Conservation (phyloP, 2,797 vertebrate species). For the Notolabrus celidotus region DNA sequence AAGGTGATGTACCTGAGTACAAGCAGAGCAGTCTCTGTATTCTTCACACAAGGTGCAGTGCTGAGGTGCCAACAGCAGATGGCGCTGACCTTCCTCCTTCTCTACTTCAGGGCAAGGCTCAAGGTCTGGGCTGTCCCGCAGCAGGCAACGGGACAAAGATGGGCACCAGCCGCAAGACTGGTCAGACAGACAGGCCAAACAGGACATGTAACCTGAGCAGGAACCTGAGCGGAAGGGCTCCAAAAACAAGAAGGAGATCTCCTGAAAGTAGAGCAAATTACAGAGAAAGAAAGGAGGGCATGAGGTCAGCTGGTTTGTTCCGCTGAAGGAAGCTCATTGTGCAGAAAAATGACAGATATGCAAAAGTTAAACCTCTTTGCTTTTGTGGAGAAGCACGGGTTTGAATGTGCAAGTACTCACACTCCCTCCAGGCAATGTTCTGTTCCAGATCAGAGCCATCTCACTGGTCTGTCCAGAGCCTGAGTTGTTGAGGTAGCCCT, state of each 20-base stretch:
- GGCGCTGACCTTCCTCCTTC: conserved; percentile 77
- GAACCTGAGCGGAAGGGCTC: conserved; percentile 91
- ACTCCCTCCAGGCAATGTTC: conserved; percentile 90
- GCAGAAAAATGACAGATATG: conserved; percentile 9
- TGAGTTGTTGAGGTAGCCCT: conserved; percentile 92
- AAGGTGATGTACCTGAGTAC: conserved; percentile 86
- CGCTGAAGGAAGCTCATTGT: conserved; percentile 3
- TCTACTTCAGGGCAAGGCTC: conserved; percentile 77
- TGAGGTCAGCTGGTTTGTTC: not conserved
- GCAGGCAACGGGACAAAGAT: conserved; percentile 84
- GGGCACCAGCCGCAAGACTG: conserved; percentile 95
- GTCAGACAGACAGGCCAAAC: conserved; percentile 91
- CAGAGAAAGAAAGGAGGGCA: not conserved
- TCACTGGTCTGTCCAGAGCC: conserved; percentile 93
- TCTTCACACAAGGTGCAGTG: conserved; percentile 92
- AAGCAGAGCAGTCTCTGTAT: conserved; percentile 92
- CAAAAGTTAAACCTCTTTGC: not conserved
- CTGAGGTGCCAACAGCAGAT: conserved; percentile 88
- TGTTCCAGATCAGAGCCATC: conserved; percentile 93
- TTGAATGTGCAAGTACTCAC: conserved; percentile 81
- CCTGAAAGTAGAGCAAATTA: conserved; percentile 74
- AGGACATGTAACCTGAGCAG: conserved; percentile 89
- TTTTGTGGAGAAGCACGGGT: not conserved
- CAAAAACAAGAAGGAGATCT: conserved; percentile 94
- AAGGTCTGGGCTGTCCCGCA: conserved; percentile 75